phyloP scores from a whole-genome alignment of 2,113 vertebrate species.

The Aptenodytes forsteri region DNA sequence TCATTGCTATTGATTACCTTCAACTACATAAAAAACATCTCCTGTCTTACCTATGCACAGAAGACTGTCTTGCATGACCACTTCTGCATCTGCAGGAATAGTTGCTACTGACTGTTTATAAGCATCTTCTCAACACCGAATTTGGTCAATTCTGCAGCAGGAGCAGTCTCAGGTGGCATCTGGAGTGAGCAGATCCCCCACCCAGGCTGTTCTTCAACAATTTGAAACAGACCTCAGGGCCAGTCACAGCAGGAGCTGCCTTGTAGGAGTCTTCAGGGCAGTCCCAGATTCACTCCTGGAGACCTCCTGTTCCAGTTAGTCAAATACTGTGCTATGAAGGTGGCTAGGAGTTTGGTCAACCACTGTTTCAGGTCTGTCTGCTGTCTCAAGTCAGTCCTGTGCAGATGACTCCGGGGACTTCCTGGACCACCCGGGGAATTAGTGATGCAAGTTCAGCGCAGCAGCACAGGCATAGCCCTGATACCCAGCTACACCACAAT shows the following conservation, averaged over 20 bases:
- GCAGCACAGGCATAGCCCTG: neutral
- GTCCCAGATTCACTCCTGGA: neutral
- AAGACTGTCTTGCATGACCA: neutral
- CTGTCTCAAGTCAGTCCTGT: neutral
- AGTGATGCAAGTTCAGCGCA: neutral
- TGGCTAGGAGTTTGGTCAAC: neutral
- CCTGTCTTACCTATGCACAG: neutral
- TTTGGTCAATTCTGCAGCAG: neutral
- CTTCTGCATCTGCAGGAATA: neutral
- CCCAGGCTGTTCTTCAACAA: neutral
- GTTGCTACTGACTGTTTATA: neutral
- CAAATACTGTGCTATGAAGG: neutral
- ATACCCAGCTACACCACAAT: neutral
- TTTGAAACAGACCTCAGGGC: neutral
- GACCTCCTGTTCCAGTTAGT: neutral
- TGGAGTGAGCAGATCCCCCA: neutral
- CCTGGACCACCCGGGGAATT: neutral
- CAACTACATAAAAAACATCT: neutral
- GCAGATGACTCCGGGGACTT: neutral
- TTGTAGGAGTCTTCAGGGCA: neutral
- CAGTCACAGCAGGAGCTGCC: neutral
- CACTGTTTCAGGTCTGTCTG: neutral
- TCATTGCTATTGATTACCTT: neutral
- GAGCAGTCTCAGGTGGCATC: neutral
- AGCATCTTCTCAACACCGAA: neutral